Evolutionary conservation across 2,797 vertebrate genomes (phyloP), one percentile per base, ranked within the genome.

Genomic region (Chelon labrosus): DNA sequence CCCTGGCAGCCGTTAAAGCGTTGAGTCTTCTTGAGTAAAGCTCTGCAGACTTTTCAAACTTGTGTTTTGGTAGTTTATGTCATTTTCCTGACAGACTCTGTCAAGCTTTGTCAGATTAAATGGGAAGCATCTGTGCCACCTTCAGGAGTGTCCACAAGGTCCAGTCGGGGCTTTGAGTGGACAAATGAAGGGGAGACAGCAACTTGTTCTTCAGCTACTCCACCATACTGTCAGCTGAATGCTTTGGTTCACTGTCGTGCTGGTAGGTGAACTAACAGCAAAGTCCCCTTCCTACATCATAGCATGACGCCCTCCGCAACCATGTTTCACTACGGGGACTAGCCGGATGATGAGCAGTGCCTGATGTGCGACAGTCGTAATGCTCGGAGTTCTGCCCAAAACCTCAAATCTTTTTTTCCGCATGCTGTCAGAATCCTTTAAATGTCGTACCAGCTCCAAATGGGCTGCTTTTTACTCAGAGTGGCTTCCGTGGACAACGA

Each of bases 401-500:
- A 8, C 7, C 6, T 3, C 9, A 12, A 39, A 39, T 10, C 38
- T 12, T 39, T 19, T 47, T 16, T 47, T 47, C 44, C 17, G n/a
- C 17, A 19, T 47, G 44, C 7, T 17, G 8, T 47, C 17, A 47
- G 20, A 68, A n/a, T 49, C 53, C 46, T 39, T 68, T 38, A 64
- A 58, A 78, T 42, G 14, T 2, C 38, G 16, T 65, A 42, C 35
- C 52, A 68, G 57, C 52, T 13, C 22, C 61, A 37, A 68, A 58
- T 19, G 19, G 19, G 54, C 41, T 47, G 27, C 42, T 31, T 59
- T 47, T 46, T 38, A 59, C 47, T 73, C 16, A 47, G 17, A 53
- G 63, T 51, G 37, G 57, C 47, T 65, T 72, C 38, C 38, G 37
- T 56, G 19, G 13, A 65, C 25, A 56, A 31, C 55, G 31, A 72